Percentiles rank a stretch among this genome's conserved stretches.
Evolutionary conservation across 2,888 invertebrate genomes (phyloP).

Genomic region (Galerucella pusilla): DNA sequence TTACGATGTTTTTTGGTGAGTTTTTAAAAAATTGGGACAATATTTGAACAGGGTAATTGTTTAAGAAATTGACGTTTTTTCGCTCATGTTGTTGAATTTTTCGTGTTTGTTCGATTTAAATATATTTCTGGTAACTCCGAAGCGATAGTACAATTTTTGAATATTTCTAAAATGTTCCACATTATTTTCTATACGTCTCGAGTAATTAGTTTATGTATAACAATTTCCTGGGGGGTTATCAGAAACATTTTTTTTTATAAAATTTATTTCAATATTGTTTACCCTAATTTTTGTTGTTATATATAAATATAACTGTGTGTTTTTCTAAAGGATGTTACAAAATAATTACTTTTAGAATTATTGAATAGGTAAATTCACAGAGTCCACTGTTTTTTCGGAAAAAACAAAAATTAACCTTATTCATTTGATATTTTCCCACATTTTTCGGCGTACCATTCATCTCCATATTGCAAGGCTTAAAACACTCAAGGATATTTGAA

Average conservation of each 20-base stretch:
- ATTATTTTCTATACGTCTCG: background rate
- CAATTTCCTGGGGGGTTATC: background rate
- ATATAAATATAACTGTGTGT: constrained; percentile 5
- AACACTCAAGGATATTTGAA: constrained; percentile 14
- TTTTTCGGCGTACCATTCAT: background rate
- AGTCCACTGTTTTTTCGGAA: constrained; percentile 21
- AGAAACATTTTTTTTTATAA: constrained; percentile 3
- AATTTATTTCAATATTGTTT: constrained; percentile 16
- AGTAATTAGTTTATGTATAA: background rate
- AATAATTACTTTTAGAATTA: constrained; percentile 29
- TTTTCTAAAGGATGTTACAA: constrained; percentile 24
- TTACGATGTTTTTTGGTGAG: constrained; percentile 20
- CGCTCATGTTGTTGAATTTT: constrained; percentile 9
- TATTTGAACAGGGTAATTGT: constrained; percentile 31
- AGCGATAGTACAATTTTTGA: background rate
- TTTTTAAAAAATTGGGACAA: constrained; percentile 26
- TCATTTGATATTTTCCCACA: constrained; percentile 3
- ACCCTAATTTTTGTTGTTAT: constrained; percentile 6
- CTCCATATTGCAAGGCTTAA: constrained; percentile 13
- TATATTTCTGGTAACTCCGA: background rate
- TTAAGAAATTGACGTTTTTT: constrained; percentile 9
- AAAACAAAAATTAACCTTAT: constrained; percentile 1
- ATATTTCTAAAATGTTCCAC: background rate
- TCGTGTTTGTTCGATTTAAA: background rate
- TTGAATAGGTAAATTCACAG: constrained; percentile 29